Percentiles rank a stretch among this genome's conserved stretches.
These are phyloP conservation scores for Rhagophthalmus giganteus DNA, from an alignment of 2,888 invertebrate species.

Conservation along the genomic window DNA sequence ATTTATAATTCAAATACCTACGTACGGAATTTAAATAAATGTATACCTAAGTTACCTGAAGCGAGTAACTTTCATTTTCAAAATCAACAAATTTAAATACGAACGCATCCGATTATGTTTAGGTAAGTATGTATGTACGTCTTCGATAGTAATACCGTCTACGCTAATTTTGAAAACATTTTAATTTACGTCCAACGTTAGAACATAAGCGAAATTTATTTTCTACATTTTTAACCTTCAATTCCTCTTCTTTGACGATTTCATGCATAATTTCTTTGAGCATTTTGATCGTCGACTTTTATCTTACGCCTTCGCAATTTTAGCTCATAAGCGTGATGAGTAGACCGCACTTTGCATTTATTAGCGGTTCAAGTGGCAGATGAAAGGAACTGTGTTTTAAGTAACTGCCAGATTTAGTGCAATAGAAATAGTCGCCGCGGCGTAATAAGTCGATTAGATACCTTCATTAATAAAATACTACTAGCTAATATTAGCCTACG, in stretches of 20 bases:
- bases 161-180: constrained; percentile 12
- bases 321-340: constrained; percentile 23
- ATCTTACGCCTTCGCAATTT: constrained; percentile 24
- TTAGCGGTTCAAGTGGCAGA: constrained; percentile 23
- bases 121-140: background rate
- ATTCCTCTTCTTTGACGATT: constrained; percentile 17
- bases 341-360: constrained; percentile 27
- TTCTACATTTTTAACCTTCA: constrained; percentile 9
- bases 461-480: background rate
- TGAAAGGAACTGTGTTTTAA: constrained; percentile 23
- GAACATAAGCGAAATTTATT: constrained; percentile 1
- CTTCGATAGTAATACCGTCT: background rate
- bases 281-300: constrained; percentile 22
- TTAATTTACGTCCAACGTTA: constrained; percentile 11
- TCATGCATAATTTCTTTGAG: constrained; percentile 24
- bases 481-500: background rate
- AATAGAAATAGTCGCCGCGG: constrained; percentile 12
- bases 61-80: too few species aligned
- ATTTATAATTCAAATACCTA: too few species aligned
- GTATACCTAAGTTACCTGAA: too few species aligned
- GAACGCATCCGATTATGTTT: too few species aligned
- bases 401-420: constrained; percentile 22
- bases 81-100: too few species aligned
- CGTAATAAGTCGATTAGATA: background rate
- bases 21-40: too few species aligned